Evolutionary conservation across 2,113 vertebrate genomes (phyloP), one percentile per base, ranked within the genome.

Genomic region (Gopherus flavomarginatus): DNA sequence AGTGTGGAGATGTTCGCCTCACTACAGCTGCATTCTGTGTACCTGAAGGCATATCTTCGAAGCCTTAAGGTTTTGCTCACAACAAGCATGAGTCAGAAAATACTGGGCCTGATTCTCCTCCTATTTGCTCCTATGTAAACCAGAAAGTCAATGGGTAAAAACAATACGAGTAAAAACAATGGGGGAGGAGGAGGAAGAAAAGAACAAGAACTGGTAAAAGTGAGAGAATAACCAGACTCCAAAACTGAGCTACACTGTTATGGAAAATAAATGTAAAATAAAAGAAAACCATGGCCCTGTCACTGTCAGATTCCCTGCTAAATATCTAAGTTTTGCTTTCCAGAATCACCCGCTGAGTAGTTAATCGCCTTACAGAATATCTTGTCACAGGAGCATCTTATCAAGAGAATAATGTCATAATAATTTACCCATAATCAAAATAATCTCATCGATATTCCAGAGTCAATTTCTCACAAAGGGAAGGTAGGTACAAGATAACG

Each of bases 381-480:
- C 93, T 89, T 87, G 85, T 83, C 92, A 93, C 7, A 90, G 49
- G 86, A 90, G 54, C 42, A 16, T 79, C 85, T 89, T 88, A 88
- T 85, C 69, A 90, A 92, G 90, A 75, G 29, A 35, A 50, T 94
- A 83, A 54, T 62, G 50, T 54, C 83, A 94, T 82, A 81, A 88
- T 50, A 81, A 96, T 86, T 57, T 88, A 77, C 81, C 24, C 50
- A 11, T 83, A 95, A 97, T 77, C 89, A 86, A 75, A 88, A 92
- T 82, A 5, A 89, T 82, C 86, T 96, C 90, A 84, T 95, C 89
- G 75, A 59, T 94, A 92, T 96, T 96, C 88, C 90, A 91, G 54
- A 57, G n/a, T 24, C 57, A n/a, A 79, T 53, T 77, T 88, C 44
- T 85, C 5, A 1, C 2, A 62, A 50, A 50, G 12, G 7, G 81